Conservation (phyloP, 1,140 invertebrate genomes). For the Drosophila tristis region DNA sequence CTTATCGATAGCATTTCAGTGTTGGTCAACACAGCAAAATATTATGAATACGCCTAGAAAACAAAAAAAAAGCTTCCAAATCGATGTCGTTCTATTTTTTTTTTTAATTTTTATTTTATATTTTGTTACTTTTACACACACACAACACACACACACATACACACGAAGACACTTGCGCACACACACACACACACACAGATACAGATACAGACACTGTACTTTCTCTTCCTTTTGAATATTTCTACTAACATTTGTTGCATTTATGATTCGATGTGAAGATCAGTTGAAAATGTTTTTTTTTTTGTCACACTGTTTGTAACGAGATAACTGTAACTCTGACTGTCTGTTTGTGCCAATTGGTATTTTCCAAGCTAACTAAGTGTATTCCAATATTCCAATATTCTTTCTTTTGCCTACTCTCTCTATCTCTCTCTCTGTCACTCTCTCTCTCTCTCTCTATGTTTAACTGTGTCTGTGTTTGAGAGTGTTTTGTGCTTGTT, state of each 20-base stretch:
- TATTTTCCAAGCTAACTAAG: constrained; percentile 75
- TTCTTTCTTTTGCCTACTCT: constrained; percentile 58
- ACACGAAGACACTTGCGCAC: constrained; percentile 33
- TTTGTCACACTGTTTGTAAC: constrained; percentile 72
- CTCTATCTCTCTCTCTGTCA: constrained; percentile 36
- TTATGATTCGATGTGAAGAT: constrained; percentile 70
- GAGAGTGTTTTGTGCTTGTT: constrained; percentile 22
- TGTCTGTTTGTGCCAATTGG: constrained; percentile 72
- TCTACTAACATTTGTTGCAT: constrained; percentile 75
- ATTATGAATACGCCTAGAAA: constrained; percentile 40
- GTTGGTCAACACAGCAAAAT: constrained; percentile 24
- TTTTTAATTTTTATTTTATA: neutral
- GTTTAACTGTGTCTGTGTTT: constrained; percentile 43
- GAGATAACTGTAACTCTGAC: constrained; percentile 72
- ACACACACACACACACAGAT: constrained; percentile 25
- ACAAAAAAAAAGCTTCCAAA: constrained; percentile 22
- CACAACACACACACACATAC: constrained; percentile 19
- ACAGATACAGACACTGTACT: constrained; percentile 58
- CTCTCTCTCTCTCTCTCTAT: constrained; percentile 34
- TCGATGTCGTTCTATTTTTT: constrained; percentile 26
- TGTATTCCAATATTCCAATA: constrained; percentile 56
- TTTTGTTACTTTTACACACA: constrained; percentile 34
- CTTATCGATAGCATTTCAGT: constrained; percentile 50
- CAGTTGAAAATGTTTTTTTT: constrained; percentile 48
- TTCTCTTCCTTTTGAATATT: constrained; percentile 60